These are phyloP conservation scores for Watsonalla binaria DNA, from an alignment of 2,888 invertebrate genomes.

Conservation along the genomic window DNA sequence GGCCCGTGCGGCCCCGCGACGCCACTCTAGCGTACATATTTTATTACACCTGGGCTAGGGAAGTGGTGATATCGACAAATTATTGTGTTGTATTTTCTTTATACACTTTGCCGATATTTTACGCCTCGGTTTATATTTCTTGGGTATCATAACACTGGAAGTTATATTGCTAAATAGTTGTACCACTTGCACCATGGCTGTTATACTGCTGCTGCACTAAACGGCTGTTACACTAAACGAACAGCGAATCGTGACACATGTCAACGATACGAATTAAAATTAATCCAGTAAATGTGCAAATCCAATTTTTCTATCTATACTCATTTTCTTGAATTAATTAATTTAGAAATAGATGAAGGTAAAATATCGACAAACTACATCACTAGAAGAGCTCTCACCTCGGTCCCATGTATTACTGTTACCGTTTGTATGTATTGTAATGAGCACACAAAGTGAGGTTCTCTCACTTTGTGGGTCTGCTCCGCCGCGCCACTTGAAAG, in stretches of 20 bases:
- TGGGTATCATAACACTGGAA: too few species aligned
- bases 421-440: conserved; percentile 1
- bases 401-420: neutral
- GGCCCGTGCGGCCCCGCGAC: conserved; percentile 4
- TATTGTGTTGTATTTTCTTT: neutral
- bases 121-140: too few species aligned
- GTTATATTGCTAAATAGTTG: too few species aligned
- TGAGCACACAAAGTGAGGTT: neutral
- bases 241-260: too few species aligned
- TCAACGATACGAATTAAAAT: too few species aligned
- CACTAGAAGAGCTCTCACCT: neutral
- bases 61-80: neutral
- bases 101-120: neutral
- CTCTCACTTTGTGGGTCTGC: neutral
- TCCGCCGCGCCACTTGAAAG: neutral
- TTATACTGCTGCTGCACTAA: too few species aligned
- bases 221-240: too few species aligned
- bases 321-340: too few species aligned
- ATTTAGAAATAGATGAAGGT: too few species aligned
- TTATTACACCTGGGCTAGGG: conserved; percentile 17
- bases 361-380: neutral
- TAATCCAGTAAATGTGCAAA: too few species aligned
- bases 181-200: too few species aligned
- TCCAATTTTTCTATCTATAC: too few species aligned
- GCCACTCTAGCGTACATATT: conserved; percentile 9